Conservation (phyloP, 2,113 vertebrate genomes). For the Cephalopholis sonnerati region DNA sequence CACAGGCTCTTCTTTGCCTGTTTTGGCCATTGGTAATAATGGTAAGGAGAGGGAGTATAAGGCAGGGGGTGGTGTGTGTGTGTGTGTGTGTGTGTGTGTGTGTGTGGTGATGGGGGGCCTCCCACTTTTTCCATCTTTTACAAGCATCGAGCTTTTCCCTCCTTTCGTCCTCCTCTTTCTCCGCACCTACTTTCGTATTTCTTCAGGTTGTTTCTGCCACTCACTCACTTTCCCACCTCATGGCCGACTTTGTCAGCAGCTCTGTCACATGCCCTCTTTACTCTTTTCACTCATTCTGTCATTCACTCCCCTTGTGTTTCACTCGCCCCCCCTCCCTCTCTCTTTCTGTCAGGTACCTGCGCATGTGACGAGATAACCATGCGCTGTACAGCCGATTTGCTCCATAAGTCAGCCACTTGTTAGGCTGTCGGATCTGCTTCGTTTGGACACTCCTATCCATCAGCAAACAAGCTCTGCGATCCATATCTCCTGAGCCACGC, state of each 20-base stretch:
- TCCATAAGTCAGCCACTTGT: conserved; percentile 52
- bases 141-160: conserved; percentile 27
- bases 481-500: conserved; percentile 29
- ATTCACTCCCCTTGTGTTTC: conserved; percentile 10
- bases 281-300: conserved; percentile 59
- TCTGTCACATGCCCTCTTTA: conserved; percentile 59
- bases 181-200: conserved; percentile 21
- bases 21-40: conserved; percentile 64
- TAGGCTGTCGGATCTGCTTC: conserved; percentile 51
- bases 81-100: conserved; percentile 11
- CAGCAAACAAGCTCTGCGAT: conserved; percentile 46
- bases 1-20: conserved; percentile 62
- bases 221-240: conserved; percentile 58
- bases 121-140: conserved; percentile 28
- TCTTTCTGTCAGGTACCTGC: conserved; percentile 26
- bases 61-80: neutral
- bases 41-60: conserved; percentile 34
- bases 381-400: conserved; percentile 15
- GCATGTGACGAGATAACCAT: conserved; percentile 42
- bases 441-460: conserved; percentile 58
- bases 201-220: conserved; percentile 30
- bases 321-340: neutral
- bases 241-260: conserved; percentile 30
- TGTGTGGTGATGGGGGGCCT: conserved; percentile 9
- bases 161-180: neutral